Base-by-base conservation (phyloP, 2,113 vertebrate genomes). In the Synchiropus splendidus region DNA sequence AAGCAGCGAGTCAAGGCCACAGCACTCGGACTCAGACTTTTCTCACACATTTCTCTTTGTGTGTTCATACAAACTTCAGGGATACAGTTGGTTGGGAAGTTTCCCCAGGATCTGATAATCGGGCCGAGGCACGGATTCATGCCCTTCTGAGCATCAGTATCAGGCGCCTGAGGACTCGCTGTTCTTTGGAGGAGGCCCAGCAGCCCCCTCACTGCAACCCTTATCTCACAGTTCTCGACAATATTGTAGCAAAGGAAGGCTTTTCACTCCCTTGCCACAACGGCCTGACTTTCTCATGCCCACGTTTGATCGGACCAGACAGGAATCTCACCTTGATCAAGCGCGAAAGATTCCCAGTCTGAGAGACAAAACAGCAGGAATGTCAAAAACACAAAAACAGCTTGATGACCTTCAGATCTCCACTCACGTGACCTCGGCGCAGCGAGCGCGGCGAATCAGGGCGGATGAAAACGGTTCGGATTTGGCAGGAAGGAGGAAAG, bases 121-220 rank as follows among this genome's bases (percentile, higher is more conserved):
- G n/a, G n/a, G n/a, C n/a, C n/a, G n/a, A n/a, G n/a, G n/a, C n/a
- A n/a, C n/a, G n/a, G n/a, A n/a, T 64, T 69, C 72, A 59, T 64
- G 51, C 39, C 40, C n/a, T 17, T 49, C 18, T 18, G 58, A 18
- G 31, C 46, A 45, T 37, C 39, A 16, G 61, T 78, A 78, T 78
- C 67, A 67, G 66, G 44, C 43, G 61, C 58, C 49, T 47, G 59
- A 71, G 80, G 67, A 78, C 82, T 72, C 60, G 44, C 51, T 78
- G 82, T 84, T 82, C 83, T 63, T 55, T 67, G 49, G 58, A 80
- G 74, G 80, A 64, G 70, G 63, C 60, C 74, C 64, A 60, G 55
- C 52, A 64, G 58, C 45, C 40, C 3, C 46, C 56, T 48, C 45
- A 18, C 44, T 32, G 11, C 51, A 54, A 42, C 18, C 31, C 65